A percentile compares a stretch with the other conserved stretches of the same genome.
phyloP scores from a whole-genome alignment of 1,140 invertebrate genomes.

The Zaprionus kolodkinae region DNA sequence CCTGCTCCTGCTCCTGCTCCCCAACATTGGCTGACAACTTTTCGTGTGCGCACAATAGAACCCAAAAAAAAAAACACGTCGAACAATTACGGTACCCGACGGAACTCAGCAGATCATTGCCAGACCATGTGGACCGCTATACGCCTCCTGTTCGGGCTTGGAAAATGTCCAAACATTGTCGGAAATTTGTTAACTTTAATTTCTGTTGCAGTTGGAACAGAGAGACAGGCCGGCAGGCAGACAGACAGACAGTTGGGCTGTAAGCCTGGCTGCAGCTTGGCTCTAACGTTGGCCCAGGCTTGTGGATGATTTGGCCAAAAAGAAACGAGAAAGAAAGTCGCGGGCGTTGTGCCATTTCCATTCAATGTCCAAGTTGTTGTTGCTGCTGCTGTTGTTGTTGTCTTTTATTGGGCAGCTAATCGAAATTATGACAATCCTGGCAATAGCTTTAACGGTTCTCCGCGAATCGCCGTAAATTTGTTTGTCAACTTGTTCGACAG shows the following conservation, averaged over 20 bases:
- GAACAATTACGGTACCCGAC: conserved; percentile 73
- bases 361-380: not conserved
- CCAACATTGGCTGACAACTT: conserved; percentile 47
- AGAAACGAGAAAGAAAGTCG: conserved; percentile 52
- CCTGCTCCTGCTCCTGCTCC: conserved; percentile 8
- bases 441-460: conserved; percentile 66
- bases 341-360: conserved; percentile 64
- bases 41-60: conserved; percentile 67
- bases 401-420: conserved; percentile 54
- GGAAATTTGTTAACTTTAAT: conserved; percentile 83
- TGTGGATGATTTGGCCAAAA: conserved; percentile 23
- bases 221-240: not conserved
- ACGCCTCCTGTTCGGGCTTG: conserved; percentile 37
- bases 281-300: conserved; percentile 31
- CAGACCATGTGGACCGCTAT: conserved; percentile 38
- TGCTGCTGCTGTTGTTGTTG: conserved; percentile 25
- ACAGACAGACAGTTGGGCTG: not conserved
- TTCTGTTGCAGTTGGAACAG: conserved; percentile 71
- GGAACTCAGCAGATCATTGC: conserved; percentile 36
- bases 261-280: not conserved
- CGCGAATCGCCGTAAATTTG: conserved; percentile 66
- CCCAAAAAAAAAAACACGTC: conserved; percentile 45
- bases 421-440: conserved; percentile 76
- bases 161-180: conserved; percentile 80
- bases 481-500: conserved; percentile 71